Evolutionary conservation across 2,113 vertebrate genomes (phyloP).

Genomic region (Dicerorhinus sumatrensis): DNA sequence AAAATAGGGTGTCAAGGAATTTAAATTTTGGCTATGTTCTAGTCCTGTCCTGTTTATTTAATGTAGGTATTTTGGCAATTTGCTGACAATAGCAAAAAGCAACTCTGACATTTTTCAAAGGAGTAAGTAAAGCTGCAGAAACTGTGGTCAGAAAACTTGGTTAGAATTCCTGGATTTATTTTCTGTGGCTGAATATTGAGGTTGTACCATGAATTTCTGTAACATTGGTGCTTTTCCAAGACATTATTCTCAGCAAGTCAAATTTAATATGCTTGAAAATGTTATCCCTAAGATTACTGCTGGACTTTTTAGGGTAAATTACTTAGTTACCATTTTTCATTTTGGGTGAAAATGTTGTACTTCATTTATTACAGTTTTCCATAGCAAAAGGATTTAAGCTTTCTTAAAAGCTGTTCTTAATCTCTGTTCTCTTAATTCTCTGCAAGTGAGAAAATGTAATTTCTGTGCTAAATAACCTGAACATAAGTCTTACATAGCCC

Average conservation of each 20-base stretch:
- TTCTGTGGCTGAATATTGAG: background rate
- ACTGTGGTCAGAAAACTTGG: background rate
- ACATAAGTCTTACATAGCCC: background rate
- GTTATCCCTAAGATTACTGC: background rate
- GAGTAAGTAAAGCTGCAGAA: background rate
- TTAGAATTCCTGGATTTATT: background rate
- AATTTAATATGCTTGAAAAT: slow-evolving; percentile 6
- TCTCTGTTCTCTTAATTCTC: background rate
- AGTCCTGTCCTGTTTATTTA: background rate
- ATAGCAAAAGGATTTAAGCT: background rate
- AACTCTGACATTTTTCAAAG: background rate
- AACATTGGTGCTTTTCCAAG: background rate
- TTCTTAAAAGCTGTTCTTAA: background rate
- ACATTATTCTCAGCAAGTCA: background rate
- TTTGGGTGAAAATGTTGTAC: background rate
- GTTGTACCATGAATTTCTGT: background rate
- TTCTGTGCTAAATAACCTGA: background rate
- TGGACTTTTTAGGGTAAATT: background rate
- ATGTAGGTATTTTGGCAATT: background rate
- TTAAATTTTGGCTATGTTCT: background rate
- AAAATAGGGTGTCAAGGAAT: background rate
- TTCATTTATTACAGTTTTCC: slow-evolving; percentile 31
- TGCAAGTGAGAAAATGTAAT: background rate
- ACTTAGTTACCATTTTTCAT: background rate
- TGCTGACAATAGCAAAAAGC: background rate